phyloP scores from a whole-genome alignment of 2,113 vertebrate genomes.

The Arizona elegans region DNA sequence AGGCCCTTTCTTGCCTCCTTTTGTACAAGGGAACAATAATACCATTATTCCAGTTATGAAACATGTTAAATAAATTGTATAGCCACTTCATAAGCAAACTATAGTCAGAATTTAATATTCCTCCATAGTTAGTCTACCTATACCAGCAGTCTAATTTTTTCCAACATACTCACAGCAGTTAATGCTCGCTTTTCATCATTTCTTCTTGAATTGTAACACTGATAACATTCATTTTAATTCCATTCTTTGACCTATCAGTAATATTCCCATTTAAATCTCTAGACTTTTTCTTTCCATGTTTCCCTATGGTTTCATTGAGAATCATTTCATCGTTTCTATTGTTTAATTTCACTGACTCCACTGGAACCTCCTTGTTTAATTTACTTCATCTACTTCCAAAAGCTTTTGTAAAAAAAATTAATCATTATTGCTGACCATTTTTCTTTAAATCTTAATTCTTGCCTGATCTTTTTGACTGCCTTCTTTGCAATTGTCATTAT shows the following conservation, averaged over 20 bases:
- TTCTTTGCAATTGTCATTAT: not conserved
- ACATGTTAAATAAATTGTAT: not conserved
- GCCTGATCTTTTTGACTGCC: not conserved
- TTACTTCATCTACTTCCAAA: not conserved
- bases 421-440: not conserved
- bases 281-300: not conserved
- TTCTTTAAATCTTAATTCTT: not conserved
- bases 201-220: not conserved
- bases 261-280: not conserved
- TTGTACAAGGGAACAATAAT: not conserved
- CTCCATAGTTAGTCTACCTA: not conserved
- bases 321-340: not conserved
- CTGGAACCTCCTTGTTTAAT: not conserved
- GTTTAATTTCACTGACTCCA: not conserved
- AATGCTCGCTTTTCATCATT: not conserved
- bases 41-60: not conserved
- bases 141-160: not conserved
- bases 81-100: not conserved
- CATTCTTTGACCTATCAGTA: not conserved
- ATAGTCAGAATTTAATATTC: not conserved
- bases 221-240: not conserved
- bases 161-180: not conserved
- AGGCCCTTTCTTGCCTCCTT: not conserved
- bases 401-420: not conserved
- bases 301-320: not conserved